A percentile compares a stretch with the other conserved stretches of the same genome.
phyloP scores from a whole-genome alignment of 2,113 vertebrate species.

The Erythrocercus mccallii region DNA sequence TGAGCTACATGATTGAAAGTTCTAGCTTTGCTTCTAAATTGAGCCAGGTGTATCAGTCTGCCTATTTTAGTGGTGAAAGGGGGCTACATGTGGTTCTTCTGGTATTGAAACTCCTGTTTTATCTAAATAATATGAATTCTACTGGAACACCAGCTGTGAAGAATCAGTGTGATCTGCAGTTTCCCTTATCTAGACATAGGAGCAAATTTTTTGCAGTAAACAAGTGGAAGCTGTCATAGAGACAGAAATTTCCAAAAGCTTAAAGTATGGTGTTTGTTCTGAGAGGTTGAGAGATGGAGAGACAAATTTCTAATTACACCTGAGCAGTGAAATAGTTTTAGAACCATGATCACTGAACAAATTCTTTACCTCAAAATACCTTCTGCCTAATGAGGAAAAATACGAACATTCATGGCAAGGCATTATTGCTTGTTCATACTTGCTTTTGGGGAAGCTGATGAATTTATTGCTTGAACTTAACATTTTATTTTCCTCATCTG shows the following conservation, averaged over 20 bases:
- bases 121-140: not conserved
- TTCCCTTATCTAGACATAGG: not conserved
- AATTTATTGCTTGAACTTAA: not conserved
- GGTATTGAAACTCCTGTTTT: not conserved
- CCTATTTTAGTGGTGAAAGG: fast-evolving
- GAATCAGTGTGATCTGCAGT: not conserved
- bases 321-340: not conserved
- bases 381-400: not conserved
- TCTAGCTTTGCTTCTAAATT: not conserved
- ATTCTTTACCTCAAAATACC: not conserved
- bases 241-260: not conserved
- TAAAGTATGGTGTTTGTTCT: not conserved
- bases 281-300: not conserved
- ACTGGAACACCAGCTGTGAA: not conserved
- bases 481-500: not conserved
- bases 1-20: not conserved
- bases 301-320: not conserved
- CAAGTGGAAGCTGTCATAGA: not conserved
- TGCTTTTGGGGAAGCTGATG: not conserved
- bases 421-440: not conserved
- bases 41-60: not conserved
- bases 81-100: not conserved
- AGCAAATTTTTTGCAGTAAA: not conserved
- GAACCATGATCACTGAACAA: not conserved
- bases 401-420: not conserved